These are phyloP conservation scores for Gambusia affinis DNA, from an alignment of 2,113 vertebrate genomes.

Conservation along the genomic window DNA sequence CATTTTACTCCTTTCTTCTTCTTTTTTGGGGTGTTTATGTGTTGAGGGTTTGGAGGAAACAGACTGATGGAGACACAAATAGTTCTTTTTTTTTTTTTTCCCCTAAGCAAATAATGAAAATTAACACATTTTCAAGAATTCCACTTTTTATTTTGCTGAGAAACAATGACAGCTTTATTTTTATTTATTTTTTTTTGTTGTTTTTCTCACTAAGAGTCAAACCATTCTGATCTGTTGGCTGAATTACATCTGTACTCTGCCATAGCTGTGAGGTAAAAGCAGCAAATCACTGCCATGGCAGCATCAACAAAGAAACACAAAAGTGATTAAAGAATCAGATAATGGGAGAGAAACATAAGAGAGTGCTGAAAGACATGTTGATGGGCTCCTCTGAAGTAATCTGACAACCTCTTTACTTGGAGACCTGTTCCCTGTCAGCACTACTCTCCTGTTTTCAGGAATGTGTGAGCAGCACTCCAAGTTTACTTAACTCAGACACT, in stretches of 20 bases:
- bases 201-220: constrained; percentile 36
- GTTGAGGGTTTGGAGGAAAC: neutral
- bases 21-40: neutral
- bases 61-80: constrained; percentile 41
- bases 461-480: constrained; percentile 42
- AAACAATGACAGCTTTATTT: constrained; percentile 42
- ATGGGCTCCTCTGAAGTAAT: constrained; percentile 51
- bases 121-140: constrained; percentile 51
- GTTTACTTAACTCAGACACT: constrained; percentile 51
- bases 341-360: constrained; percentile 63
- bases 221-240: constrained; percentile 32
- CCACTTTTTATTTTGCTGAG: constrained; percentile 13
- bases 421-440: constrained; percentile 63
- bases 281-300: constrained; percentile 44
- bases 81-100: constrained; percentile 52
- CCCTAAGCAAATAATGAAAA: constrained; percentile 57
- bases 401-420: constrained; percentile 51
- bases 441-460: constrained; percentile 42
- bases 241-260: constrained; percentile 21
- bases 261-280: constrained; percentile 41
- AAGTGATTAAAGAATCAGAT: constrained; percentile 65
- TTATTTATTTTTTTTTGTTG: constrained; percentile 29
- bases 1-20: constrained; percentile 16
- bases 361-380: constrained; percentile 45
- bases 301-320: constrained; percentile 33